Percentiles rank a stretch among this genome's conserved stretches.
These are phyloP conservation scores for Papilio dardanus DNA, from an alignment of 1,140 invertebrate species.

Conservation along the genomic window DNA sequence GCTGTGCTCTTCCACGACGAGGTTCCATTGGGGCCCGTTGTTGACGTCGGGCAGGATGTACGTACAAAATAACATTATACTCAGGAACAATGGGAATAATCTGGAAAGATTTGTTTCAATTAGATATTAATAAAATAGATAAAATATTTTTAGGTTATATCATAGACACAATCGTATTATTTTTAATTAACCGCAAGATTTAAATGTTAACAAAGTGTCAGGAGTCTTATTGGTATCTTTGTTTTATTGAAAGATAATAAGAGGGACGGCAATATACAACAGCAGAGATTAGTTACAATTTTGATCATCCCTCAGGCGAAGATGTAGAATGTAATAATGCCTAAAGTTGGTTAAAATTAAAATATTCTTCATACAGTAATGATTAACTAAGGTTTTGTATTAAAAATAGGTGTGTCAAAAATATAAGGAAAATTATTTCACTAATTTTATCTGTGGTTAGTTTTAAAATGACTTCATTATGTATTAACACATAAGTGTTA, in stretches of 20 bases:
- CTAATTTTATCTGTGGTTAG: neutral
- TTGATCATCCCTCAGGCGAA: too few species aligned
- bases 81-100: constrained; percentile 83
- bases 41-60: constrained; percentile 84
- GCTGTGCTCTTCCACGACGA: constrained; percentile 84
- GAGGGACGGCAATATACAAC: too few species aligned
- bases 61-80: constrained; percentile 85
- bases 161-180: too few species aligned
- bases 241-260: too few species aligned
- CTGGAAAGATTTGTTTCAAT: constrained; percentile 60
- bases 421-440: neutral
- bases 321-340: too few species aligned
- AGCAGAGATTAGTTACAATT: too few species aligned
- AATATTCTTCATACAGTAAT: too few species aligned
- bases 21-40: constrained; percentile 85
- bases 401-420: neutral
- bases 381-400: neutral
- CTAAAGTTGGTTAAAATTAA: too few species aligned
- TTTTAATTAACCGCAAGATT: too few species aligned
- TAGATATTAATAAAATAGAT: neutral
- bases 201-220: too few species aligned
- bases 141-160: neutral
- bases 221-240: too few species aligned
- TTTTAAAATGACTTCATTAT: neutral
- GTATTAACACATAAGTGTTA: constrained; percentile 14